Conservation (phyloP, 1,140 invertebrate species). For the Cyrtorhinus lividipennis region DNA sequence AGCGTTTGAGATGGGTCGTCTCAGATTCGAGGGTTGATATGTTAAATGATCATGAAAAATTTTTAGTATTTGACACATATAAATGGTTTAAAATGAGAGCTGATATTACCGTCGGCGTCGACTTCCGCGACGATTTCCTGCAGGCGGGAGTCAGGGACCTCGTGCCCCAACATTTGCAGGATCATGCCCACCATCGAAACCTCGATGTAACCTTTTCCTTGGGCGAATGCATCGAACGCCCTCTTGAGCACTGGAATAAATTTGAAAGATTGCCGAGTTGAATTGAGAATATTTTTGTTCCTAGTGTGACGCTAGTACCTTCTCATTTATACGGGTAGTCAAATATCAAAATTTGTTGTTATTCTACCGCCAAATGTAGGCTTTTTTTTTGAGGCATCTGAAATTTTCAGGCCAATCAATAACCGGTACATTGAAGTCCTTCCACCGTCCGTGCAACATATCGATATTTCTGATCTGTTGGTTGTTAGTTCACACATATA, state of each 20-base stretch:
- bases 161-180: constrained; percentile 84
- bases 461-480: too few species aligned
- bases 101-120: constrained; percentile 87
- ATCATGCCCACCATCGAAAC: constrained; percentile 89
- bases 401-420: too few species aligned
- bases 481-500: too few species aligned
- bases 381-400: too few species aligned
- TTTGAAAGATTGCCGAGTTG: too few species aligned
- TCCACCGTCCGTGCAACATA: too few species aligned
- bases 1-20: too few species aligned
- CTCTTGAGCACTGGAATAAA: constrained; percentile 52
- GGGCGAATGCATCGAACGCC: constrained; percentile 93
- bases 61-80: too few species aligned
- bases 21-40: too few species aligned
- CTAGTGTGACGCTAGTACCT: neutral
- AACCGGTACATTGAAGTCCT: too few species aligned
- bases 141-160: constrained; percentile 84
- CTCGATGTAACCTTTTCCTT: constrained; percentile 83
- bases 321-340: neutral
- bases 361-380: neutral
- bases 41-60: too few species aligned
- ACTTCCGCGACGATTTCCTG: constrained; percentile 91
- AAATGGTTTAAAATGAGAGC: too few species aligned
- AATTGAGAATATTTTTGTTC: neutral
- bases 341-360: neutral